A percentile compares a stretch with the other conserved stretches of the same genome.
phyloP scores from a whole-genome alignment of 1,140 invertebrate species.

The Diabrotica virgifera region DNA sequence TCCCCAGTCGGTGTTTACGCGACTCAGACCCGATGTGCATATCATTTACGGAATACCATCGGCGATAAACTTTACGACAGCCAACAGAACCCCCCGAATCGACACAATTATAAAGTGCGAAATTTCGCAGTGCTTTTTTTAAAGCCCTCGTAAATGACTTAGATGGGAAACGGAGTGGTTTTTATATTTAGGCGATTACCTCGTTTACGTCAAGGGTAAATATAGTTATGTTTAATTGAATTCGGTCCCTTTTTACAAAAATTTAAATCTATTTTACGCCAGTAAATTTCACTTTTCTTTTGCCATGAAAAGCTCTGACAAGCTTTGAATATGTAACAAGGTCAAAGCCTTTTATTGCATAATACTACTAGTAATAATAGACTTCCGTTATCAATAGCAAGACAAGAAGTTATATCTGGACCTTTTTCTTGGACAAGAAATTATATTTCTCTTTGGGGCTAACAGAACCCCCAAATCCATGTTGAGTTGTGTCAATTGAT shows the following conservation, averaged over 20 bases:
- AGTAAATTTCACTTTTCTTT: too few relatives aligned
- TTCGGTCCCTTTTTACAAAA: background rate
- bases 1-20: background rate
- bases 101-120: conserved; percentile 2
- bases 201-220: background rate
- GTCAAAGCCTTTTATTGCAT: too few relatives aligned
- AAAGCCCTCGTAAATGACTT: background rate
- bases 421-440: too few relatives aligned
- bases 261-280: too few relatives aligned
- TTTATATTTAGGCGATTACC: background rate
- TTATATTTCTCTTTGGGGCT: too few relatives aligned
- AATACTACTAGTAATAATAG: too few relatives aligned
- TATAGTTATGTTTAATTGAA: background rate
- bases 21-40: background rate
- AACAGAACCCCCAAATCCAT: too few relatives aligned
- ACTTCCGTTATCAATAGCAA: too few relatives aligned
- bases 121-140: background rate
- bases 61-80: background rate
- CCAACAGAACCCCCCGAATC: background rate
- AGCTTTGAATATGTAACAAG: too few relatives aligned
- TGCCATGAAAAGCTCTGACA: too few relatives aligned
- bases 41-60: conserved; percentile 2
- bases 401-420: too few relatives aligned
- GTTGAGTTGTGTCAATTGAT: too few relatives aligned
- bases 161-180: background rate